Percentiles rank a stretch among this genome's conserved stretches.
Conservation (phyloP, 2,888 invertebrate genomes). For the Sarcophaga variegata region DNA sequence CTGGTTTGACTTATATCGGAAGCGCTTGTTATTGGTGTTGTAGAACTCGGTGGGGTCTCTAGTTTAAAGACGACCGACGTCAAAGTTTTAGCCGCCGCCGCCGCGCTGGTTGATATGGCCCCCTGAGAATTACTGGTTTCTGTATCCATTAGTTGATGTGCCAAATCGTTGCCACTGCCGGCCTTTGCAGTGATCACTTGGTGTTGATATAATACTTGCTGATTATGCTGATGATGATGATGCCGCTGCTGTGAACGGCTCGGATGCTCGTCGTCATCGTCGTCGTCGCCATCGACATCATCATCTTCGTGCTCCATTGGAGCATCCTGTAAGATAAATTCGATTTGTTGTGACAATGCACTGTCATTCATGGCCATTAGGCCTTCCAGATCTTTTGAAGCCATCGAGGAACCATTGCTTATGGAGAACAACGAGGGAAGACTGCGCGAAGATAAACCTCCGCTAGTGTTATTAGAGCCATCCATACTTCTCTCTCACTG, state of each 20-base stretch:
- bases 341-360: conserved; percentile 82
- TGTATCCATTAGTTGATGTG: conserved; percentile 58
- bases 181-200: conserved; percentile 57
- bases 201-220: conserved; percentile 63
- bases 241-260: conserved; percentile 55
- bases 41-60: conserved; percentile 77
- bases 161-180: conserved; percentile 36
- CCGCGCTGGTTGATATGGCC: conserved; percentile 70
- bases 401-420: conserved; percentile 69
- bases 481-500: conserved; percentile 33
- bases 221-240: conserved; percentile 58
- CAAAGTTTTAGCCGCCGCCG: conserved; percentile 54
- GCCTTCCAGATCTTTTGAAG: conserved; percentile 77
- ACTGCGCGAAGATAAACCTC: conserved; percentile 71
- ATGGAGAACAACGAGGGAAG: conserved; percentile 72
- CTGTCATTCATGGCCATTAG: conserved; percentile 81
- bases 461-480: conserved; percentile 65
- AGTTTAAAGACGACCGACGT: conserved; percentile 69
- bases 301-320: conserved; percentile 79
- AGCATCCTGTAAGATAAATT: conserved; percentile 82
- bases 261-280: conserved; percentile 40
- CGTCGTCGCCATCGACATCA: conserved; percentile 73
- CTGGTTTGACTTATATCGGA: conserved; percentile 73
- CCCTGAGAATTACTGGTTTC: conserved; percentile 66
- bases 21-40: conserved; percentile 75